Conservation (phyloP, 2,888 invertebrate species). For the Apodemia duryi region DNA sequence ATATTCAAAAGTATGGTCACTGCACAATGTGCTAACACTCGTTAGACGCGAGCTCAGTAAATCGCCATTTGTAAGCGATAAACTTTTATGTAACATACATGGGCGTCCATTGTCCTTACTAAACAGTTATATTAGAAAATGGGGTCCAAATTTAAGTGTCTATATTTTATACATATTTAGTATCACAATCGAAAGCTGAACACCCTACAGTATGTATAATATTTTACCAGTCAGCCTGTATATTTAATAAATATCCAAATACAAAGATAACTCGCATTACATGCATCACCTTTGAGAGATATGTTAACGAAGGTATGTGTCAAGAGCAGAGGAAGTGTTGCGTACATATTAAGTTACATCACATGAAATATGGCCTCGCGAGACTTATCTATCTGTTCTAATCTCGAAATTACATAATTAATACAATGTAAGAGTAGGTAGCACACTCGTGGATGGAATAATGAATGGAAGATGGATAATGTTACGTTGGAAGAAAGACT, state of each 20-base stretch:
- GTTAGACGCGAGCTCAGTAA: too few relatives aligned
- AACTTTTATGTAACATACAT: too few relatives aligned
- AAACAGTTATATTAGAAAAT: too few relatives aligned
- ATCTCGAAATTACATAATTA: not conserved
- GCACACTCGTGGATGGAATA: not conserved
- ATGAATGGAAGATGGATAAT: not conserved
- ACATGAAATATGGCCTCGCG: constrained; percentile 5
- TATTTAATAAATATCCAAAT: not conserved
- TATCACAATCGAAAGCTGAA: too few relatives aligned
- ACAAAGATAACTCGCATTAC: not conserved
- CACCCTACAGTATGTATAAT: too few relatives aligned
- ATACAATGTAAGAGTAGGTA: not conserved
- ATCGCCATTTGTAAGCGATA: too few relatives aligned
- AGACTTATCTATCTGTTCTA: not conserved
- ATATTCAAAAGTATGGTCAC: too few relatives aligned
- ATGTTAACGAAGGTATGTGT: not conserved
- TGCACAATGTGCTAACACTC: too few relatives aligned
- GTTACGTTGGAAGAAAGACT: not conserved
- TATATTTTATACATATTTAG: too few relatives aligned
- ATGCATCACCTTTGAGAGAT: not conserved
- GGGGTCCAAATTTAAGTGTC: too few relatives aligned
- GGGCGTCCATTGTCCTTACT: too few relatives aligned
- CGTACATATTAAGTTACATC: constrained; percentile 4
- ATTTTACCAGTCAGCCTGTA: not conserved
- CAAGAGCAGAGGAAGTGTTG: not conserved